phyloP scores from a whole-genome alignment of 92 coral and sea anemone species.

The Metridium senile region DNA sequence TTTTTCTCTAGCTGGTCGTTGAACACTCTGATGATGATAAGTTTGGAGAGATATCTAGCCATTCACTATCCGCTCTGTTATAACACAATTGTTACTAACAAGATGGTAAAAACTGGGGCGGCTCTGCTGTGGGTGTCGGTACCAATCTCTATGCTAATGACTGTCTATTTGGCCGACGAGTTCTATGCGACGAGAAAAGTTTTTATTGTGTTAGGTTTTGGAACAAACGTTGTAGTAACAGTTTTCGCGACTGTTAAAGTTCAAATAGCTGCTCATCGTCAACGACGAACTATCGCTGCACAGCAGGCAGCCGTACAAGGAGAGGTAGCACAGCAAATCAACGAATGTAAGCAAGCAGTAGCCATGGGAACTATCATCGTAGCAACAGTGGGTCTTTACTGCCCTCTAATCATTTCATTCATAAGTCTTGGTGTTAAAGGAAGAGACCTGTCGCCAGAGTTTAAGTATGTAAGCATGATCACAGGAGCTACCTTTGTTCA shows the following conservation, averaged over 20 bases:
- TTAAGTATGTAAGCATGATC: neutral
- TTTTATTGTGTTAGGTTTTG: neutral
- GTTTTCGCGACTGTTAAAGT: slow-evolving; percentile 2
- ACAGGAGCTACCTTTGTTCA: neutral
- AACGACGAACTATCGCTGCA: neutral
- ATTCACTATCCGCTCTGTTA: neutral
- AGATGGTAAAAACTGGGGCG: neutral
- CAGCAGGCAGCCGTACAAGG: slow-evolving; percentile 18
- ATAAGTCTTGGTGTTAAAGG: neutral
- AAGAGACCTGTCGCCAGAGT: neutral
- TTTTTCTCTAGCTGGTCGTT: slow-evolving; percentile 4
- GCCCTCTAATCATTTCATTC: neutral
- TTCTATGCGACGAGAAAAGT: neutral
- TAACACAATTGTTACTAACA: neutral
- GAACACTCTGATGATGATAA: neutral
- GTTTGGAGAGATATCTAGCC: neutral
- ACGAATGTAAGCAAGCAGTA: slow-evolving; percentile 21
- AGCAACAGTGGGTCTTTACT: slow-evolving; percentile 4
- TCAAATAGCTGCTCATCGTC: neutral
- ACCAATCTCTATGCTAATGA: neutral
- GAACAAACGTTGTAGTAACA: neutral
- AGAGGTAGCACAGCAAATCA: slow-evolving; percentile 42
- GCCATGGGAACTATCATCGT: neutral
- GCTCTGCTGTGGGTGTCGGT: neutral
- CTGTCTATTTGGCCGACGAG: neutral